Percentiles rank a stretch among this genome's conserved stretches.
Evolutionary conservation across 2,797 vertebrate genomes (phyloP).

Genomic region (Crenichthys baileyi): DNA sequence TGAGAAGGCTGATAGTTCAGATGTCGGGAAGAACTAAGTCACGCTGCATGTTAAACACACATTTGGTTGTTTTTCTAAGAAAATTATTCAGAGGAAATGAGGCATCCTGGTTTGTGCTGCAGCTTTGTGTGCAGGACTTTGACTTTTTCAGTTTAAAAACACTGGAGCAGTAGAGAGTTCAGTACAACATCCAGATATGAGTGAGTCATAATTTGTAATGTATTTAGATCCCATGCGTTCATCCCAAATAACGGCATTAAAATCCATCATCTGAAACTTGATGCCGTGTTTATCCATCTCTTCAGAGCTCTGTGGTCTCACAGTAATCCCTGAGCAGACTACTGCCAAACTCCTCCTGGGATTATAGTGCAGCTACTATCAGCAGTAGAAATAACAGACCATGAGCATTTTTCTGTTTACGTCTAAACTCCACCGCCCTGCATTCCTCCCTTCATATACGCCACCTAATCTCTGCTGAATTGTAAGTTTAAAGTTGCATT

Average conservation of each 20-base stretch:
- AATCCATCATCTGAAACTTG: slow-evolving; percentile 53
- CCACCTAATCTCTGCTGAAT: slow-evolving; percentile 10
- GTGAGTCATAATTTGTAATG: slow-evolving; percentile 29
- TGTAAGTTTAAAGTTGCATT: slow-evolving; percentile 17
- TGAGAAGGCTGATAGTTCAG: slow-evolving; percentile 38
- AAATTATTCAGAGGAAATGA: slow-evolving; percentile 1
- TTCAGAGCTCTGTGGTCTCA: slow-evolving; percentile 15
- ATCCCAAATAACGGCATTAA: slow-evolving; percentile 34
- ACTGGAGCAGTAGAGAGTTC: slow-evolving; percentile 1
- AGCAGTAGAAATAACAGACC: slow-evolving; percentile 15
- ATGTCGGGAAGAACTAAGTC: slow-evolving; percentile 19
- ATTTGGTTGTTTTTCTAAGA: slow-evolving; percentile 13
- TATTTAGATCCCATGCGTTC: slow-evolving; percentile 38
- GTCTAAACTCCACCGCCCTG: not conserved
- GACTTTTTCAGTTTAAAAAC: slow-evolving; percentile 9
- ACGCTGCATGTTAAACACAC: not conserved
- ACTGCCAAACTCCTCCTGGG: slow-evolving; percentile 36
- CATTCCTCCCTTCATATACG: not conserved
- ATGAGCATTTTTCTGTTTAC: not conserved
- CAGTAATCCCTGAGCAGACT: slow-evolving; percentile 53
- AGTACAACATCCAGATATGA: slow-evolving; percentile 23
- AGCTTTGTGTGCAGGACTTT: not conserved
- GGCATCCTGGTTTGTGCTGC: slow-evolving; percentile 12
- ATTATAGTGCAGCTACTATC: slow-evolving; percentile 43
- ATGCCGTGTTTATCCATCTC: slow-evolving; percentile 37